A percentile compares a stretch with the other conserved stretches of the same genome.
These are phyloP conservation scores for Cheilosia urbana DNA, from an alignment of 2,888 invertebrate genomes.

Conservation along the genomic window DNA sequence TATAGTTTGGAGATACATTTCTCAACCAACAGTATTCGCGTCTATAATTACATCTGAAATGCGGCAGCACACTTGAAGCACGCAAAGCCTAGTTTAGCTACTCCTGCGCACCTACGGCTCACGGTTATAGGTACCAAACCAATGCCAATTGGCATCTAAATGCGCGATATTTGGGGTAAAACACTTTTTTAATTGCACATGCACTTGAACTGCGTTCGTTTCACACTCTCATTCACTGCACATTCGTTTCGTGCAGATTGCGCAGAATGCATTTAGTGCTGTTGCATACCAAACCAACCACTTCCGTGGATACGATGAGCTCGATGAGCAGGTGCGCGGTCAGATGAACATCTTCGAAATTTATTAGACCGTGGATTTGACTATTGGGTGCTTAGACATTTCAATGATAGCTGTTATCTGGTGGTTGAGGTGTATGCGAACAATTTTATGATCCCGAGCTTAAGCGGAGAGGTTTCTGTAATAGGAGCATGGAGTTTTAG, in stretches of 20 bases:
- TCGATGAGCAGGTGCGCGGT: slow-evolving; percentile 67
- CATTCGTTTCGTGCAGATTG: slow-evolving; percentile 38
- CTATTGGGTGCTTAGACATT: slow-evolving; percentile 55
- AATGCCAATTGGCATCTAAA: slow-evolving; percentile 53
- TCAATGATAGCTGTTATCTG: slow-evolving; percentile 27
- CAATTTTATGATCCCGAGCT: slow-evolving; percentile 2
- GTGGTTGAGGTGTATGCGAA: slow-evolving; percentile 12
- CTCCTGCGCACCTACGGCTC: slow-evolving; percentile 12
- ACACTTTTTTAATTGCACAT: slow-evolving; percentile 60
- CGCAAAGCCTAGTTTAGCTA: slow-evolving; percentile 14
- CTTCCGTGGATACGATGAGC: slow-evolving; percentile 65
- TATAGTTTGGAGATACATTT: not conserved
- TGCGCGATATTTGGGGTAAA: slow-evolving; percentile 55
- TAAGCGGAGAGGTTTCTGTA: not conserved
- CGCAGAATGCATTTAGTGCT: slow-evolving; percentile 50
- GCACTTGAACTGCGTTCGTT: slow-evolving; percentile 67
- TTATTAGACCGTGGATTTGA: slow-evolving; percentile 69
- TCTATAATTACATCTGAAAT: slow-evolving; percentile 27
- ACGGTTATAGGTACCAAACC: not conserved
- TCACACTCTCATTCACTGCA: slow-evolving; percentile 68
- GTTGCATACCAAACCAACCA: slow-evolving; percentile 17
- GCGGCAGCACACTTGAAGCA: slow-evolving; percentile 8
- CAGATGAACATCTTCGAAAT: slow-evolving; percentile 71
- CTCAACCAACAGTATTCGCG: slow-evolving; percentile 1
- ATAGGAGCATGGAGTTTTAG: too few species aligned